A percentile compares a stretch with the other conserved stretches of the same genome.
These are phyloP conservation scores for Eunapius fragilis DNA, from an alignment of 37 sponge, comb jelly and placozoan species.

Conservation along the genomic window DNA sequence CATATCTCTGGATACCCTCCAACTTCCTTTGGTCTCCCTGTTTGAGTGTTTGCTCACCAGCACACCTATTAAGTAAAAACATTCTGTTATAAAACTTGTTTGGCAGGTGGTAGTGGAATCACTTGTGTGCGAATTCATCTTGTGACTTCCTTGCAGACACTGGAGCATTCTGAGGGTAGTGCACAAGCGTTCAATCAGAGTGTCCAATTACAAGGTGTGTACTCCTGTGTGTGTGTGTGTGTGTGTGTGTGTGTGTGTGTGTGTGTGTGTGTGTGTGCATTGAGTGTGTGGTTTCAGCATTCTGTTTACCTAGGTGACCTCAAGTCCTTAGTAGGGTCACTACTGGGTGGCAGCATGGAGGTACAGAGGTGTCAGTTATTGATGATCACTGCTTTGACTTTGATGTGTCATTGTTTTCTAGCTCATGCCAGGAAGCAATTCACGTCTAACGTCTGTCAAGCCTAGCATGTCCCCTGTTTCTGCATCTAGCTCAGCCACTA, in stretches of 20 bases:
- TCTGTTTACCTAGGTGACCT: neutral
- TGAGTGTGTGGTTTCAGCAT: slow-evolving; percentile 37
- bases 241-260: slow-evolving; percentile 22
- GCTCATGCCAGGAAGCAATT: slow-evolving; percentile 16
- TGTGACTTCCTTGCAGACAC: neutral
- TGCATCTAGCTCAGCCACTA: neutral
- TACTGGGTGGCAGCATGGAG: neutral
- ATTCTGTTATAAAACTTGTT: no score
- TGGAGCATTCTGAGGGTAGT: neutral
- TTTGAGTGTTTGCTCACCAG: no score
- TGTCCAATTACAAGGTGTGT: slow-evolving; percentile 3
- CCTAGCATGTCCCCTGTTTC: neutral
- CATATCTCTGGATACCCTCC: no score
- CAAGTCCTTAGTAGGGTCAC: neutral
- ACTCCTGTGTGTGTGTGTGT: slow-evolving; percentile 43
- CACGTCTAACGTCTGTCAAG: slow-evolving; percentile 2
- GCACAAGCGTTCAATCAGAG: neutral
- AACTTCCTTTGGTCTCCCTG: no score
- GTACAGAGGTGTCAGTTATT: neutral
- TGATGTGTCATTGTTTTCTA: neutral
- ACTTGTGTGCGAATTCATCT: no score
- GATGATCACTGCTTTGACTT: neutral
- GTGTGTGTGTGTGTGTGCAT: slow-evolving; percentile 44
- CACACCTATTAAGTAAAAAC: no score
- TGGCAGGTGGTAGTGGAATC: no score